Base-by-base conservation (phyloP, 1,140 invertebrate species). In the Brachionus paranguensis region DNA sequence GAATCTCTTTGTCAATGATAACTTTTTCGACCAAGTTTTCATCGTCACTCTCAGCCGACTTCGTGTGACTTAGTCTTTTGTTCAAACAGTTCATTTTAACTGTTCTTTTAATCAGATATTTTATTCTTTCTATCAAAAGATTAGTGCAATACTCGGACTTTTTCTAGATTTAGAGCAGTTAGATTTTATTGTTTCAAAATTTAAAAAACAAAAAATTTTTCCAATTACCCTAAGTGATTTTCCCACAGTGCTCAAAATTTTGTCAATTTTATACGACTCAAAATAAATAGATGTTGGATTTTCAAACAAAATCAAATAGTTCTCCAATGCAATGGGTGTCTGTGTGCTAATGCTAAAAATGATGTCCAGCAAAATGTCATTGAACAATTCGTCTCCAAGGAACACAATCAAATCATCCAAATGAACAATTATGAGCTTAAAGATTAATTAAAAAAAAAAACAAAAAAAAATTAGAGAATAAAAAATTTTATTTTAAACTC, bases 361-460 rank as follows among this genome's bases (percentile, higher is more conserved):
- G 6, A 76, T 76, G 20, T 76, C 72, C 17, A 76, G 47, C 12
- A 76, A 12, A 3, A 76, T 50, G 24, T 76, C 45, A 50, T 53
- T 47, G 27, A 50, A 76, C 47, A 50, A 14, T n/a, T 76, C 72
- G 47, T 76, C 72, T 8, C 41, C 53, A 11, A 81, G 41, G 17
- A 64, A 81, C 24, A 64, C 78, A 14, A 81, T 81, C 33, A 81
- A 81, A 81, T 81, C 78, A 14, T 81, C 78, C 37, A 81, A 64
- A 68, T 81, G 64, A 45, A 81, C 78, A 11, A 68, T 5, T 12
- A 81, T 81, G 12, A 81, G 27, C 78, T 81, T 10, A 7, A 37
- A 37, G 33, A 37, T 29, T 24, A 33, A 33, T 33, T 33, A 33
- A 33, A 4, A 1, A 33, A 33, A 33, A 33, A 33, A 33, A 33